Evolutionary conservation across 2,888 invertebrate species (phyloP).

Genomic region (Diarsia dahlii): DNA sequence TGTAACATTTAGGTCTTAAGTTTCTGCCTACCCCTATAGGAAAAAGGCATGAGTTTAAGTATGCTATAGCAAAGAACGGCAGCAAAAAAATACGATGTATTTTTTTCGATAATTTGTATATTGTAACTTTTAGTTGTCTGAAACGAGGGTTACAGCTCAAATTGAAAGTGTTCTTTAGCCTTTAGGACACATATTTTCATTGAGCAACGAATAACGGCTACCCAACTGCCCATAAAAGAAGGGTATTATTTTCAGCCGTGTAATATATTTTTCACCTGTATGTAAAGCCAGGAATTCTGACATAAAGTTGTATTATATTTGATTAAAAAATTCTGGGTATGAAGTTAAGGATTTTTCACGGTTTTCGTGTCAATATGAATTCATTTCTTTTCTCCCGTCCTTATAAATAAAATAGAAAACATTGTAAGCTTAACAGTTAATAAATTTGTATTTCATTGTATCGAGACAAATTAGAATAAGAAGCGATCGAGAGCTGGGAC

Average conservation of each 20-base stretch:
- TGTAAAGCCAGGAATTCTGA: background rate
- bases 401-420: slow-evolving; percentile 47
- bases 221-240: background rate
- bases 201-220: background rate
- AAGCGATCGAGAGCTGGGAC: slow-evolving; percentile 65
- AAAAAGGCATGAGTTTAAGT: background rate
- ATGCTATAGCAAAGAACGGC: background rate
- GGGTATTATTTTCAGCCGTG: background rate
- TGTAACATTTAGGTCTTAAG: background rate
- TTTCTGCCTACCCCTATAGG: background rate
- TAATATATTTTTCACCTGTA: background rate
- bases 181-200: background rate
- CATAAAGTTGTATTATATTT: background rate
- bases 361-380: slow-evolving; percentile 43
- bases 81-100: background rate
- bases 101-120: background rate
- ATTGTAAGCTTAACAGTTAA: slow-evolving; percentile 48
- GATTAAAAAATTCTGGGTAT: background rate
- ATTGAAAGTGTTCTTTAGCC: background rate
- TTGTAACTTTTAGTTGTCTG: background rate
- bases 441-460: slow-evolving; percentile 48
- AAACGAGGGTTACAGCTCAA: background rate
- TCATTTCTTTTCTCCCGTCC: slow-evolving; percentile 62
- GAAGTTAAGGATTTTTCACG: slow-evolving; percentile 4
- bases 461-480: slow-evolving; percentile 51